These are phyloP conservation scores for Phylloscopus whistleri DNA, from an alignment of 2,113 vertebrate genomes.

Conservation along the genomic window DNA sequence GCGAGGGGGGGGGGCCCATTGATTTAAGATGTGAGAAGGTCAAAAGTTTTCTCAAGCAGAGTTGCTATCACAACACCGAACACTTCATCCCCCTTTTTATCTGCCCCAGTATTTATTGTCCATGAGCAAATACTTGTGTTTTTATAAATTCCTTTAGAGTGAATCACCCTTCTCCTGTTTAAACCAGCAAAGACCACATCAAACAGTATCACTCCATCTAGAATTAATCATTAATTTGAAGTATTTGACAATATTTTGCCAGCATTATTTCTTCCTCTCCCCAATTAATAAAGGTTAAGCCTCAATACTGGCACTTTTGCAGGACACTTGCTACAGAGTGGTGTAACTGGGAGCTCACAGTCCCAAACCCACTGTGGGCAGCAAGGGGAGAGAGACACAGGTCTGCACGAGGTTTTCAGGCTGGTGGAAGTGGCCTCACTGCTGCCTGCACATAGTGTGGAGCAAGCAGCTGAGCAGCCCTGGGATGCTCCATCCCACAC, in stretches of 20 bases:
- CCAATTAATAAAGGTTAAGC: constrained; percentile 61
- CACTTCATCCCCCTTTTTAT: constrained; percentile 62
- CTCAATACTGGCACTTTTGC: not conserved
- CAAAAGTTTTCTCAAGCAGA: constrained; percentile 55
- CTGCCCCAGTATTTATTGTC: constrained; percentile 70
- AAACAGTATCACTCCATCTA: constrained; percentile 67
- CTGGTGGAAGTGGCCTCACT: not conserved
- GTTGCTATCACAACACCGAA: constrained; percentile 35
- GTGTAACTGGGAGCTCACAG: not conserved
- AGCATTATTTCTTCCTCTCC: constrained; percentile 36
- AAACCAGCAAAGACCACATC: constrained; percentile 71
- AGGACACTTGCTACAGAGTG: not conserved
- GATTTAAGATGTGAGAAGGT: constrained; percentile 68
- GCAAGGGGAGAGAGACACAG: not conserved
- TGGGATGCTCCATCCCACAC: not conserved
- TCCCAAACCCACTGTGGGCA: not conserved
- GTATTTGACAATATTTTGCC: constrained; percentile 54
- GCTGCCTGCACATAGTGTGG: not conserved
- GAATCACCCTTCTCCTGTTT: constrained; percentile 73
- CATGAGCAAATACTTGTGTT: constrained; percentile 75
- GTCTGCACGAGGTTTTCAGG: not conserved
- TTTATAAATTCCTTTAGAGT: constrained; percentile 72
- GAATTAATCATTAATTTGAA: constrained; percentile 78
- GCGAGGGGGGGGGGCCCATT: accelerated
- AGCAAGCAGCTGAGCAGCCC: not conserved